phyloP scores from a whole-genome alignment of 1,140 invertebrate species.

The Rhyacophila brunnea region DNA sequence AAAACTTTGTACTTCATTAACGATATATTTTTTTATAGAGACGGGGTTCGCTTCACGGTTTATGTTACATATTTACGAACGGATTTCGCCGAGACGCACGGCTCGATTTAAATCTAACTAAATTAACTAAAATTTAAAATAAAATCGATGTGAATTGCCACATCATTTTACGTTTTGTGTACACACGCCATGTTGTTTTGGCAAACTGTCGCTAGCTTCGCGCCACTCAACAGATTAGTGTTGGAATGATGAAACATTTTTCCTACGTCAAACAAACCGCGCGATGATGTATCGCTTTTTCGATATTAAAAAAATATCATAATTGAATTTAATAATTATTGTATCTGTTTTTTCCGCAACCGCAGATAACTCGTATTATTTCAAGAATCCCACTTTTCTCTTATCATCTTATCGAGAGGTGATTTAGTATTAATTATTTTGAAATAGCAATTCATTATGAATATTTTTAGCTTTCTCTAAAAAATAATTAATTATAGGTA shows the following conservation, averaged over 20 bases:
- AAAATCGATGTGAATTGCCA: conserved; percentile 39
- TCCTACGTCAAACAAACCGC: conserved; percentile 16
- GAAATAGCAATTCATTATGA: no score
- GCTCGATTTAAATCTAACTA: conserved; percentile 32
- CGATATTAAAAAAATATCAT: no score
- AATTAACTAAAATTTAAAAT: conserved; percentile 37
- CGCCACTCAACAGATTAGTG: conserved; percentile 44
- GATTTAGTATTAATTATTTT: no score
- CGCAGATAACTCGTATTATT: no score
- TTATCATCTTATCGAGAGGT: no score
- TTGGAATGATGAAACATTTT: conserved; percentile 22
- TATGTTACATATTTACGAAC: conserved; percentile 29
- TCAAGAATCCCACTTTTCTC: no score
- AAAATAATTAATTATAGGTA: no score
- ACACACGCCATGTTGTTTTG: conserved; percentile 43
- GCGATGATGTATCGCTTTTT: neutral
- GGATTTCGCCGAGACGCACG: conserved; percentile 28
- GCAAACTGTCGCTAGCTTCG: conserved; percentile 37
- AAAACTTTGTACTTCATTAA: conserved; percentile 25
- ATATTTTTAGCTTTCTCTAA: no score
- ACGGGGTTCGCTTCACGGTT: conserved; percentile 18
- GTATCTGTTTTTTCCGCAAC: no score
- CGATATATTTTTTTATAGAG: conserved; percentile 16
- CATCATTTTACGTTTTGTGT: conserved; percentile 45
- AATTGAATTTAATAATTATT: no score